Evolutionary conservation across 2,113 vertebrate species (phyloP).

Genomic region (Bubo blakistoni): DNA sequence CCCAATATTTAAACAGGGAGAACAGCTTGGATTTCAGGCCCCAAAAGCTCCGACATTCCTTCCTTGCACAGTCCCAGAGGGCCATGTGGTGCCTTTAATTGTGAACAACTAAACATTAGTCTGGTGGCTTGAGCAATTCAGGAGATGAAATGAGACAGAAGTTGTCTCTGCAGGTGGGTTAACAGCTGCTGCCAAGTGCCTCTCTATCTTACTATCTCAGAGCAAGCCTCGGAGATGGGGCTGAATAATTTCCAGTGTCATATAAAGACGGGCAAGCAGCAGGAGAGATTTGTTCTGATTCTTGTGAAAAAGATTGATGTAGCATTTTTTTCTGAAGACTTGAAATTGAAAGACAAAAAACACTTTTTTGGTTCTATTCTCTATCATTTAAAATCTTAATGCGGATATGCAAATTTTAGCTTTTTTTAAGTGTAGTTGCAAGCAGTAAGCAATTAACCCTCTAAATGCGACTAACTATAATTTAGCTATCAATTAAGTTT

Average conservation of each 20-base stretch:
- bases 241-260: constrained; percentile 51
- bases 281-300: constrained; percentile 26
- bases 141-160: constrained; percentile 73
- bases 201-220: constrained; percentile 38
- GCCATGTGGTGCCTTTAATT: constrained; percentile 62
- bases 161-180: constrained; percentile 73
- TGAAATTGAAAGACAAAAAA: not conserved
- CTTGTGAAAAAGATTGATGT: not conserved
- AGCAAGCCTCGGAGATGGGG: constrained; percentile 17
- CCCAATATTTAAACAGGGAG: constrained; percentile 41
- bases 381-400: not conserved
- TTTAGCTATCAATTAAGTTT: constrained; percentile 65
- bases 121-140: constrained; percentile 67
- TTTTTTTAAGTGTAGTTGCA: constrained; percentile 14
- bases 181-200: constrained; percentile 71
- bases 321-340: constrained; percentile 11
- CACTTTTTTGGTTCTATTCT: not conserved
- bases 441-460: constrained; percentile 44
- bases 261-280: constrained; percentile 29
- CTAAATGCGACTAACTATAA: constrained; percentile 51
- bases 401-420: not conserved
- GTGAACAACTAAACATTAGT: constrained; percentile 72
- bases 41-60: constrained; percentile 30
- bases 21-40: constrained; percentile 30
- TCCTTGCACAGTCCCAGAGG: constrained; percentile 36